These are phyloP conservation scores for Mixornis gularis DNA, from an alignment of 2,113 vertebrate species.

Conservation along the genomic window DNA sequence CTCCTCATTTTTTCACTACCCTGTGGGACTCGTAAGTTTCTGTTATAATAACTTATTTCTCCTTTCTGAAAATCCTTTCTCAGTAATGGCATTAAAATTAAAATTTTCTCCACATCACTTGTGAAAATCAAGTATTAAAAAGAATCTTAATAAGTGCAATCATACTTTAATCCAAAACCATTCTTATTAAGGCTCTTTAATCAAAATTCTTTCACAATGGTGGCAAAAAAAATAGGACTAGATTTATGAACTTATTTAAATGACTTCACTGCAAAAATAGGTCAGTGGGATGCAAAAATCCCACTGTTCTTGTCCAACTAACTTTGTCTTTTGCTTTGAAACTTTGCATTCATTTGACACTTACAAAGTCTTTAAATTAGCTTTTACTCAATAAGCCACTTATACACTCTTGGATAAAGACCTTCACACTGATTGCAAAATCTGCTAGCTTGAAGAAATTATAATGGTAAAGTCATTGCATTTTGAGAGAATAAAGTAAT, in stretches of 20 bases:
- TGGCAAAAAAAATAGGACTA: not conserved
- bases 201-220: not conserved
- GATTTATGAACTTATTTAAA: conserved; percentile 42
- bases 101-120: conserved; percentile 27
- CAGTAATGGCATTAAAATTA: not conserved
- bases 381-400: not conserved
- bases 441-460: not conserved
- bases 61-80: not conserved
- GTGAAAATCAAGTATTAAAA: not conserved
- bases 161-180: conserved; percentile 1
- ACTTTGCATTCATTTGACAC: not conserved
- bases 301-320: not conserved
- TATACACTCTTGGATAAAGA: not conserved
- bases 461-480: not conserved
- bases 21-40: not conserved
- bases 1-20: not conserved
- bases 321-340: not conserved
- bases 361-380: not conserved
- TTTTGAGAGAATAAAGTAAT: not conserved
- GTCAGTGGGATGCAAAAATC: not conserved
- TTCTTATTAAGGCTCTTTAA: conserved; percentile 34
- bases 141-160: conserved; percentile 31
- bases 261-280: conserved; percentile 29
- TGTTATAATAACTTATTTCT: not conserved
- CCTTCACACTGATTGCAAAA: not conserved